Evolutionary conservation across 1,140 invertebrate species (phyloP), one percentile per base, ranked within the genome.

Genomic region (Galendromus occidentalis): DNA sequence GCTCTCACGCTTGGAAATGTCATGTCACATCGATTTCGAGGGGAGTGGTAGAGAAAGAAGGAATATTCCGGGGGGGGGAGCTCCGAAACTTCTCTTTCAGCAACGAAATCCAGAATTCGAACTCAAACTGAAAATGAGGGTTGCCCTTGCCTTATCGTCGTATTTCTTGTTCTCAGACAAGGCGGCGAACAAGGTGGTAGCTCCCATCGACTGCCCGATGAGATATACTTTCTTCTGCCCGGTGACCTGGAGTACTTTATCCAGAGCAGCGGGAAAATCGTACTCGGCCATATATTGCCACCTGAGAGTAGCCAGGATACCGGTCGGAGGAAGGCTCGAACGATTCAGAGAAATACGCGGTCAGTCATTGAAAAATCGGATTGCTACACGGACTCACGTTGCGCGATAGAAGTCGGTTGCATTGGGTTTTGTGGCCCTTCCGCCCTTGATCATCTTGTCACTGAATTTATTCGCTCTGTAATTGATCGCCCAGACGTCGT

Each of bases 201-300:
- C 33, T 17, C 51, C 51, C 51, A 59, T 59, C 25, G 14, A 59
- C 33, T 59, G 51, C 2, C 51, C 51, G 2, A 59, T 25, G 2
- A 59, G 14, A 9, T 59, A 59, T 1, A 47, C 2, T 25, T 20
- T 59, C 25, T 14, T 22, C 33, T 59, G 25, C 20, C 9, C 14
- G 1, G 51, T 59, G 25, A 59, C 51, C 9, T 59, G 1, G 25
- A 18, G 51, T 5, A 59, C 33, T 59, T 59, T 25, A 12, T 59
- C 51, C 17, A 25, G 51, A 25, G 33, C 22, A 4, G 22, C 22
- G 14, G 51, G 14, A 5, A 25, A 17, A 22, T 59, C 51, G 6
- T 22, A 22, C 51, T 59, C 51, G 17, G 14, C 51, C 51, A 59
- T 59, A 2, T 59, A 59, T 14, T 59, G 51, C 51, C 51, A 59